Conservation (phyloP, 2,113 vertebrate genomes). For the Lamprologus ornatipinnis region DNA sequence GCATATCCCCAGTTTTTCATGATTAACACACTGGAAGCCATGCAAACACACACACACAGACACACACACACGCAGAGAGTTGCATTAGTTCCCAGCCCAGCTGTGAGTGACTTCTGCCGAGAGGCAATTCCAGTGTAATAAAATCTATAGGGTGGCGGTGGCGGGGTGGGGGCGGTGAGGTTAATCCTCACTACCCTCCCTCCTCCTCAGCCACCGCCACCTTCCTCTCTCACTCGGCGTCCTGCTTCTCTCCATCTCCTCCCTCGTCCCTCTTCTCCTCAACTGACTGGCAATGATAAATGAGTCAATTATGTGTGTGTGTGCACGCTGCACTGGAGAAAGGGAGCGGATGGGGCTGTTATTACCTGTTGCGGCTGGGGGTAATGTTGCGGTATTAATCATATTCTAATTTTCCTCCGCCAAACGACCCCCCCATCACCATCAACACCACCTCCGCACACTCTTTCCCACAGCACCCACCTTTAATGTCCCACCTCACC, state of each 20-base stretch:
- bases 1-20: not conserved
- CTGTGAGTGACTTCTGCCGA: conserved; percentile 59
- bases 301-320: conserved; percentile 74
- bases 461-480: not conserved
- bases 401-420: conserved; percentile 75
- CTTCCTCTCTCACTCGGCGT: not conserved
- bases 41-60: not conserved
- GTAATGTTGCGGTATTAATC: conserved; percentile 77
- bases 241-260: conserved; percentile 24
- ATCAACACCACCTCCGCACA: not conserved
- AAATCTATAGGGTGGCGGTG: conserved; percentile 55
- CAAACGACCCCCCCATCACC: conserved; percentile 20
- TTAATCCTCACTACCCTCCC: conserved; percentile 42
- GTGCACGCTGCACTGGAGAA: conserved; percentile 36
- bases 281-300: conserved; percentile 74
- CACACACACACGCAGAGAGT: not conserved
- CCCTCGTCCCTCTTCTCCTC: conserved; percentile 45
- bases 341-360: conserved; percentile 65
- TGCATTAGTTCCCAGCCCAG: conserved; percentile 44
- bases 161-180: not conserved
- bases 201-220: not conserved
- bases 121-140: conserved; percentile 73
- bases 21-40: not conserved
- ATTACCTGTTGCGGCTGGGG: conserved; percentile 76
- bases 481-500: not conserved